Evolutionary conservation across 2,888 invertebrate species (phyloP).

Genomic region (Dolichopus griseipennis): DNA sequence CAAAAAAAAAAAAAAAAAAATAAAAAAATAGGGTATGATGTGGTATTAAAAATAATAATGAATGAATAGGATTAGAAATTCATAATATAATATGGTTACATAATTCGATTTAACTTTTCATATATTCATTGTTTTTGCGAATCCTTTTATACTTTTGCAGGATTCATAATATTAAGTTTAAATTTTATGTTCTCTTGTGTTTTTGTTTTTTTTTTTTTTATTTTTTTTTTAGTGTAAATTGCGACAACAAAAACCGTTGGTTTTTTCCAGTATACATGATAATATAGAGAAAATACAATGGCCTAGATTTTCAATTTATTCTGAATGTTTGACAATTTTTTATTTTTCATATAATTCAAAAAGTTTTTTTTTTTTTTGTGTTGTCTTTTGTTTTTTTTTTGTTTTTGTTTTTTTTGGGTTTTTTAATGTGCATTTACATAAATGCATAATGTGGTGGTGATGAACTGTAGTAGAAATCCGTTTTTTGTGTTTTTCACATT

Average conservation of each 20-base stretch:
- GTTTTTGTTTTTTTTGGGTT: not conserved
- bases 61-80: conserved; percentile 1
- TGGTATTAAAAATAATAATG: not conserved
- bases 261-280: not conserved
- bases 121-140: not conserved
- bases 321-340: not conserved
- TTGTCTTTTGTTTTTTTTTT: not conserved
- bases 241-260: not conserved
- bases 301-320: not conserved
- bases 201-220: too few relatives aligned
- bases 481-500: not conserved
- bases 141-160: not conserved
- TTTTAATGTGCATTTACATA: not conserved
- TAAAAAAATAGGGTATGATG: too few relatives aligned
- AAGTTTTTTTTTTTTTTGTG: not conserved
- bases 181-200: too few relatives aligned
- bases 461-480: conserved; percentile 6
- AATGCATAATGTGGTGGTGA: not conserved
- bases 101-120: conserved; percentile 6
- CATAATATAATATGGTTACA: conserved; percentile 3
- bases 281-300: not conserved
- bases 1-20: too few relatives aligned
- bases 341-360: not conserved
- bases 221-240: not conserved
- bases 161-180: not conserved